A percentile compares a stretch with the other conserved stretches of the same genome.
Evolutionary conservation across 2,797 vertebrate genomes (phyloP).

Genomic region (Lagodon rhomboides): DNA sequence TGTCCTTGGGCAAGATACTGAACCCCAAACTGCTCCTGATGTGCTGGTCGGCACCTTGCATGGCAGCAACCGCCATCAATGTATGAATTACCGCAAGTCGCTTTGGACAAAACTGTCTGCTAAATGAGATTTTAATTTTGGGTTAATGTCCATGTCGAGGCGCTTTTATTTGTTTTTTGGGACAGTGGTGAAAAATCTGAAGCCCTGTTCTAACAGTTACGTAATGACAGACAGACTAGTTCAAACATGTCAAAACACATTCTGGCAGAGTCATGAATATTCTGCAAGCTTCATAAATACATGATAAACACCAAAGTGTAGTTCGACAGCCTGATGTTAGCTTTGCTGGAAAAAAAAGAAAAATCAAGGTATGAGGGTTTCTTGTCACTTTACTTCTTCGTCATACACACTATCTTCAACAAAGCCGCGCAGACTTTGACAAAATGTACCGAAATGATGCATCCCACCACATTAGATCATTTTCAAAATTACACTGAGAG

Average conservation of each 20-base stretch:
- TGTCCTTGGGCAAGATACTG: no score
- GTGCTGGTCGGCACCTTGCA: no score
- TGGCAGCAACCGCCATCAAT: no score
- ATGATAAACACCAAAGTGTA: constrained; percentile 28
- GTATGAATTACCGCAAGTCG: no score
- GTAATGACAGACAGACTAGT: constrained; percentile 3
- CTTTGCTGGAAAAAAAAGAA: neutral
- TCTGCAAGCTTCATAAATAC: constrained; percentile 37
- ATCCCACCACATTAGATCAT: constrained; percentile 45
- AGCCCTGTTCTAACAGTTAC: neutral
- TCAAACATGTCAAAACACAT: constrained; percentile 6
- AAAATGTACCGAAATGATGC: constrained; percentile 49
- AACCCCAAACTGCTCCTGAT: no score
- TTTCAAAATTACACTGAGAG: constrained; percentile 40
- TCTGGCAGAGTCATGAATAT: constrained; percentile 39
- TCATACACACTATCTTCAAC: constrained; percentile 14
- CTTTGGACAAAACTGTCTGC: no score
- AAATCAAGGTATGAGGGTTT: constrained; percentile 25
- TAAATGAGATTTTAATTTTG: no score
- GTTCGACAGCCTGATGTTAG: constrained; percentile 19
- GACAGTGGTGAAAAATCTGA: no score
- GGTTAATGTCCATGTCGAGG: no score
- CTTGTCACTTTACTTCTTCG: constrained; percentile 16
- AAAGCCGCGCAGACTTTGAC: constrained; percentile 47
- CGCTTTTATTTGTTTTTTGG: no score